Conservation (phyloP, 2,888 invertebrate species). For the Oligia strigilis region DNA sequence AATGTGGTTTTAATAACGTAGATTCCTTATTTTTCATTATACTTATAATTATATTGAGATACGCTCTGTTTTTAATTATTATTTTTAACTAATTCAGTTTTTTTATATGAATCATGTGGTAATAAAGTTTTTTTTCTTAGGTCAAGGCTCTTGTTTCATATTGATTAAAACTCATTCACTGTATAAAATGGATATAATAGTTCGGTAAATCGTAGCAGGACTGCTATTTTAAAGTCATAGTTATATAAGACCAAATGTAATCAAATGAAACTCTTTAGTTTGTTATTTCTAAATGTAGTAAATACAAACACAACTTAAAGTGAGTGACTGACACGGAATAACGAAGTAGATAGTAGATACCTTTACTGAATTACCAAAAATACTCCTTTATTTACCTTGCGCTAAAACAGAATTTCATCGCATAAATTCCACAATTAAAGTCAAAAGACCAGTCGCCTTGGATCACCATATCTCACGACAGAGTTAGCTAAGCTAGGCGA, state of each 20-base stretch:
- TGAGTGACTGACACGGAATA: neutral
- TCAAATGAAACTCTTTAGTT: neutral
- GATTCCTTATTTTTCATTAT: neutral
- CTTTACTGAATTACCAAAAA: constrained; percentile 10
- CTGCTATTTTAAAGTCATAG: neutral
- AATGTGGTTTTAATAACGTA: neutral
- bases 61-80: neutral
- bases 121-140: neutral
- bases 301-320: neutral
- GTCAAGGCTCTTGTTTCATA: neutral
- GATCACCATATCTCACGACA: constrained; percentile 46
- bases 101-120: neutral
- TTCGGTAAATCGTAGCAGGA: neutral
- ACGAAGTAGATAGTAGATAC: too few species aligned
- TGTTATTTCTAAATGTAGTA: neutral
- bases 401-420: constrained; percentile 37
- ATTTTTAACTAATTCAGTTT: neutral
- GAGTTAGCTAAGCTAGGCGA: constrained; percentile 54
- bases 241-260: neutral
- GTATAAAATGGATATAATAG: neutral
- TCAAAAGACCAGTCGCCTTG: constrained; percentile 42
- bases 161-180: neutral
- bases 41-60: neutral
- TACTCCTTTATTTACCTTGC: constrained; percentile 20
- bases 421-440: constrained; percentile 56